Base-by-base conservation (phyloP, 2,888 invertebrate species). In the Ichneumon xanthorius region DNA sequence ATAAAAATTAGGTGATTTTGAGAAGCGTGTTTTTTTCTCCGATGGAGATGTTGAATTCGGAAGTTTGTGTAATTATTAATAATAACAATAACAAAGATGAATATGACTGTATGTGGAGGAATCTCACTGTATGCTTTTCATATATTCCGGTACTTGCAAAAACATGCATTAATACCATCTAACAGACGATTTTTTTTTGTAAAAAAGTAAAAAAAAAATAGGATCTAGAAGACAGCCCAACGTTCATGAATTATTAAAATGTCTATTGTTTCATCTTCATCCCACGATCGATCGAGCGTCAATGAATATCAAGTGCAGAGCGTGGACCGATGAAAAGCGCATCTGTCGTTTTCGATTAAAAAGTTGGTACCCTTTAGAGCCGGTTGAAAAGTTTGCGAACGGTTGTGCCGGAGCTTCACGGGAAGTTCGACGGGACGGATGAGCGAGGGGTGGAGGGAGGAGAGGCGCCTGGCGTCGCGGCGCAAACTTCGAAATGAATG, bases 401-500 rank as follows among this genome's bases (percentile, higher is more conserved):
- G 61, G 61, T 61, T n/a, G 61, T 55, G 75, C 14, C 30, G 33
- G 76, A 7, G 50, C 65, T 67, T 30, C 48, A 50, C 33, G 76
- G 65, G 76, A 65, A 65, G 76, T 76, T 80, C 82, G 76, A 71
- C 50, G 61, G 58, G 33, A 45, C 58, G 61, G 65, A 63, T 50
- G 72, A 45, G 65, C 19, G 48, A 33, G n/a, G 58, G 19, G 26
- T 16, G 61, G 16, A 70, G 37, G 40, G 33, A 14, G 30, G 19
- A 45, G 80, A 26, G 72, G 81, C 63, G 72, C 71, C 30, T 63
- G 58, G 58, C 84, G 80, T 84, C 86, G 72, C 70, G 81, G 80
- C 78, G 68, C 67, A 78, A 86, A 86, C 75, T 84, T 87, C 77
- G 85, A 85, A 86, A 86, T 82, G 82, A 88, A 85, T 87, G 85